Percentiles rank a stretch among this genome's conserved stretches.
phyloP scores from a whole-genome alignment of 2,888 invertebrate genomes.

The Atethmia centrago region DNA sequence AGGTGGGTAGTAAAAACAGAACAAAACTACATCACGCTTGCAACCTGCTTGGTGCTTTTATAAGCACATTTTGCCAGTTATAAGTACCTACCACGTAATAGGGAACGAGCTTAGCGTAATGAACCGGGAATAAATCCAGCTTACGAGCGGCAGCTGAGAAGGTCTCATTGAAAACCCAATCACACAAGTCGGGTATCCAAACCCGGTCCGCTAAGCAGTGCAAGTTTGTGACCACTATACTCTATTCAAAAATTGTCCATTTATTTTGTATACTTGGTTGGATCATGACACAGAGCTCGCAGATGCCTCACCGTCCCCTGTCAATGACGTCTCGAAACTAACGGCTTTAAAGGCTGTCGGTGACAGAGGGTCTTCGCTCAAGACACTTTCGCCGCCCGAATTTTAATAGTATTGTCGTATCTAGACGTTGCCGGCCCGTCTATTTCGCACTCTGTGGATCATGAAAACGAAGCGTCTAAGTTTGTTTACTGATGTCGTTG shows the following conservation, averaged over 20 bases:
- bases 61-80: too few relatives aligned
- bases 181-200: background rate
- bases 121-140: background rate
- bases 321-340: too few relatives aligned
- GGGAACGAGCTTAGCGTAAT: background rate
- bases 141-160: background rate
- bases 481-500: conserved; percentile 31
- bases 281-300: too few relatives aligned
- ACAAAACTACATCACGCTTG: background rate
- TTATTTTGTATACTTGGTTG: background rate
- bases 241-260: background rate
- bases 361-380: too few relatives aligned
- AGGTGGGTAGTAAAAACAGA: background rate
- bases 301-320: too few relatives aligned
- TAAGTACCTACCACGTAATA: too few relatives aligned
- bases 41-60: too few relatives aligned
- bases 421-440: too few relatives aligned
- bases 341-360: too few relatives aligned
- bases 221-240: too few relatives aligned
- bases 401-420: too few relatives aligned
- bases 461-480: background rate
- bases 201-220: background rate
- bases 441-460: background rate
- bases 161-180: background rate
- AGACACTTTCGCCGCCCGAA: too few relatives aligned